These are phyloP conservation scores for Mystacornis crossleyi DNA, from an alignment of 2,113 vertebrate species.

Conservation along the genomic window DNA sequence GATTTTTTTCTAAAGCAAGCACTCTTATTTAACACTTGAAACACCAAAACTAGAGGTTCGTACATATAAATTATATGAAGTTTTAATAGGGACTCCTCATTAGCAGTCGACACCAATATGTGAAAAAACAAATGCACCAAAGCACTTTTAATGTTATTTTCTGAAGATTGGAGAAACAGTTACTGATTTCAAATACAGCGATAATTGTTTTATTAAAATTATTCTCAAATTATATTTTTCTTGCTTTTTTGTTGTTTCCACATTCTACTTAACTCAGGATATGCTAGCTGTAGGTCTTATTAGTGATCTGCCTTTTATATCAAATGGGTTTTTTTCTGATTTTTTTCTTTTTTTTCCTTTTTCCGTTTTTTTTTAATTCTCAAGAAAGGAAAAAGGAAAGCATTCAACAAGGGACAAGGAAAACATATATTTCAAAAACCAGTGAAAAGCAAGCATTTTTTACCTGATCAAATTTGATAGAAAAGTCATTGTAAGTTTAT, in stretches of 20 bases:
- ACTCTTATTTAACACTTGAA: neutral
- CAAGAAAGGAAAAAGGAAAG: neutral
- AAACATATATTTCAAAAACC: neutral
- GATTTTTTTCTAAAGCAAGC: neutral
- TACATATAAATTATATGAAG: neutral
- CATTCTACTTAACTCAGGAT: neutral
- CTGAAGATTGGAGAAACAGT: neutral
- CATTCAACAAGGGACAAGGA: neutral
- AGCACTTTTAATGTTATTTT: neutral
- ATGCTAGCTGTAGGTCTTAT: neutral
- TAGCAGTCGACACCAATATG: neutral
- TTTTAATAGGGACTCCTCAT: neutral
- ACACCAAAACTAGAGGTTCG: neutral
- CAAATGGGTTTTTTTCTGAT: neutral
- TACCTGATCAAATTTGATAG: neutral
- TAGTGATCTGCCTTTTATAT: neutral
- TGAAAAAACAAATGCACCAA: neutral
- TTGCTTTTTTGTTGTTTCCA: neutral
- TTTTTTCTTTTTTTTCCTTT: neutral
- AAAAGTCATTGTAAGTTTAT: neutral
- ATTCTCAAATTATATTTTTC: neutral
- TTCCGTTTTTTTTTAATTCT: neutral
- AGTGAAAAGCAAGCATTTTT: neutral
- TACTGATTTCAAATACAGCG: neutral
- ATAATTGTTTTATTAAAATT: neutral